A percentile compares a stretch with the other conserved stretches of the same genome.
Conservation (phyloP, 2,797 vertebrate genomes). For the Esox masquinongy region DNA sequence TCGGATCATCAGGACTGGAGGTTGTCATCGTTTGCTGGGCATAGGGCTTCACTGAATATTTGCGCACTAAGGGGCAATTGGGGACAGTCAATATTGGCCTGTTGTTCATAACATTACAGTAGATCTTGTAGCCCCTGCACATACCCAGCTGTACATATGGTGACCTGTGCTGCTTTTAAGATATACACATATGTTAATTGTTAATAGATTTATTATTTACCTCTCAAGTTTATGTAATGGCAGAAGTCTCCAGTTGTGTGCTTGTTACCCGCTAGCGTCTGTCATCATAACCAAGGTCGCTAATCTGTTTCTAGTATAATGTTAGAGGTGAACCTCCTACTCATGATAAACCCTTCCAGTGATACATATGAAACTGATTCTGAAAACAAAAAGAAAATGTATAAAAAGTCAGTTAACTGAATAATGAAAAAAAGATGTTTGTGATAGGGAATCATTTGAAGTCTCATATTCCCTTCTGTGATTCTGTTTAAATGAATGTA, state of each 20-base stretch:
- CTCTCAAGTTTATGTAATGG: conserved; percentile 1
- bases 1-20: too few relatives aligned
- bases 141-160: conserved; percentile 39
- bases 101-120: conserved; percentile 46
- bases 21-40: too few relatives aligned
- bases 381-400: conserved; percentile 16
- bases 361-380: not conserved
- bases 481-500: conserved; percentile 69
- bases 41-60: not conserved
- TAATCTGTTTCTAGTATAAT: not conserved
- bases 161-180: conserved; percentile 52
- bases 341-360: not conserved
- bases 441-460: conserved; percentile 62
- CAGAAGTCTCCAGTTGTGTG: not conserved
- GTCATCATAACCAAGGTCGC: not conserved
- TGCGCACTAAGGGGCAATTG: not conserved
- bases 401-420: conserved; percentile 7
- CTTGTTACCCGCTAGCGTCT: not conserved
- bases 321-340: not conserved
- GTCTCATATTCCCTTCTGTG: conserved; percentile 61
- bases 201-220: not conserved
- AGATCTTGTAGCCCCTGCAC: conserved; percentile 48
- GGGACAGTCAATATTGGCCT: conserved; percentile 2
- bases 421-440: not conserved
- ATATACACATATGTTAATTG: conserved; percentile 14